Evolutionary conservation across 2,888 invertebrate genomes (phyloP), one percentile per base, ranked within the genome.

Genomic region (Drosophila atripex): DNA sequence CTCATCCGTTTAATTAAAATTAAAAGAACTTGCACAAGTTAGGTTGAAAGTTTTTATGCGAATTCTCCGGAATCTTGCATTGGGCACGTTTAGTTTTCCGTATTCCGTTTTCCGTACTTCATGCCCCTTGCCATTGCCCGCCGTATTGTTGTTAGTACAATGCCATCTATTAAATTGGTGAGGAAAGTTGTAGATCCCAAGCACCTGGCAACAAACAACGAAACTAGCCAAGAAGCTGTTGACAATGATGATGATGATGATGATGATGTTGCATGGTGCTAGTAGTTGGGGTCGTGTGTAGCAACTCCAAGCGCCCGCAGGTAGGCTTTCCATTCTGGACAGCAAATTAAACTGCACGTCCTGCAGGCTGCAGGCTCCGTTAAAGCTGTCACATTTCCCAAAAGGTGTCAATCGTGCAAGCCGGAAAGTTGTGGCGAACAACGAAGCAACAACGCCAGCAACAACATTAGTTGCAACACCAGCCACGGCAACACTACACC

Each of bases 1-100:
- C 79, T 78, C 86, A 85, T 87, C 83, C 79, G 79, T 85, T 85
- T 85, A 85, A 85, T 85, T 85, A 87, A 87, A 82, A 87, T 75
- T 71, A 87, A 83, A 85, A 87, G 71, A 74, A 78, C 78, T 73
- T 61, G 64, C 57, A 43, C 56, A 53, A 57, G 46, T 77, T 83
- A 59, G 80, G 69, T 75, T 50, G 65, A 61, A 86, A 77, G 71
- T 71, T 66, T 55, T 51, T 68, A 45, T 73, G 68, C 71, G 63
- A 59, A 78, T 66, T 74, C 72, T 53, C 53, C 51, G 51, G 66
- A 87, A 80, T 78, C 63, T 76, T 65, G 73, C 71, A 74, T 74
- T 87, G 88, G 88, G 82, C 82, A 82, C 82, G 88, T 82, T 85
- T 87, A 82, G 88, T 64, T 74, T 63, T 58, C 32, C 41, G 28